Evolutionary conservation across 2,113 vertebrate species (phyloP).

Genomic region (Lamprologus ornatipinnis): DNA sequence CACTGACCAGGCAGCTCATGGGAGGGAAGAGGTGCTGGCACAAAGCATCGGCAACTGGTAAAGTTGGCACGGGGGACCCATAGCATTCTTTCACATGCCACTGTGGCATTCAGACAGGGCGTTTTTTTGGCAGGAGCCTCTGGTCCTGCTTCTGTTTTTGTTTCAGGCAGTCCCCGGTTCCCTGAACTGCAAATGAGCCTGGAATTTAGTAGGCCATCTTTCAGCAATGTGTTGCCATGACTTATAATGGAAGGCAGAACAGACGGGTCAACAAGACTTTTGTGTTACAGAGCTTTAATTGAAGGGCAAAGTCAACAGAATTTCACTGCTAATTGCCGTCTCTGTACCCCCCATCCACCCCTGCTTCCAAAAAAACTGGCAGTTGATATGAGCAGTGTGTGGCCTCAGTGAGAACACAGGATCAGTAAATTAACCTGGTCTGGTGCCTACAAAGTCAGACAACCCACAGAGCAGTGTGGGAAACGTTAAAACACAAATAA

Average conservation of each 20-base stretch:
- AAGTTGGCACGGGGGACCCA: conserved; percentile 62
- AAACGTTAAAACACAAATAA: background rate
- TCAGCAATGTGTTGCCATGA: conserved; percentile 48
- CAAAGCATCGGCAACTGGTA: conserved; percentile 46
- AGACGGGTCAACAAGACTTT: conserved; percentile 58
- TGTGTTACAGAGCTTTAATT: conserved; percentile 54
- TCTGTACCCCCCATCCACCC: background rate
- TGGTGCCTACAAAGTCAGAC: background rate
- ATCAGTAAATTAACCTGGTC: conserved; percentile 12
- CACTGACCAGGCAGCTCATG: conserved; percentile 15
- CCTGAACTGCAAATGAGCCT: conserved; percentile 69
- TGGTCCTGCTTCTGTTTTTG: conserved; percentile 45
- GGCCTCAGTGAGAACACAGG: background rate
- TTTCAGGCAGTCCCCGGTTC: conserved; percentile 55
- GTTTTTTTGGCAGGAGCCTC: conserved; percentile 57
- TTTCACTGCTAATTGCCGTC: conserved; percentile 44
- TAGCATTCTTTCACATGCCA: conserved; percentile 72
- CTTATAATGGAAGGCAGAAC: conserved; percentile 46
- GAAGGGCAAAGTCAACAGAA: conserved; percentile 58
- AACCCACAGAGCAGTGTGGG: background rate
- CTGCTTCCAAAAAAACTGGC: background rate
- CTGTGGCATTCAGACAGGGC: conserved; percentile 55
- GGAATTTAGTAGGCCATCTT: conserved; percentile 43
- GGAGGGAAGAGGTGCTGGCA: conserved; percentile 49
- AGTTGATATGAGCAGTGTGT: conserved; percentile 14